Base-by-base conservation (phyloP, 2,888 invertebrate species). In the Orthosia cruda region DNA sequence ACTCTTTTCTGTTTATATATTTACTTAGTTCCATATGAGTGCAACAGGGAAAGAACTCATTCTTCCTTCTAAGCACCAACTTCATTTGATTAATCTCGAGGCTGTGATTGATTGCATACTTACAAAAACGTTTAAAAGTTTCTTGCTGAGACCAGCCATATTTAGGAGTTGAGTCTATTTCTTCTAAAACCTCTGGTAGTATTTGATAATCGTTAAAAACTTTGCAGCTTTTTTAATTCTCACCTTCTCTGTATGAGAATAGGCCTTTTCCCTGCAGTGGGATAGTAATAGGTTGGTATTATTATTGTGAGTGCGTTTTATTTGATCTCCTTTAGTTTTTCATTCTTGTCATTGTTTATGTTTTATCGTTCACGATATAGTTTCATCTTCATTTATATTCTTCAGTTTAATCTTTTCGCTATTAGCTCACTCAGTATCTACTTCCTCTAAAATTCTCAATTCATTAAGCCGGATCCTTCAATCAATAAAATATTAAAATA, bases 401-500 rank as follows among this genome's bases (percentile, higher is more conserved):
- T 49, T 26, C 13, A 11, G 2, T 7, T 40, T 40, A 3, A 7
- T 20, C 0, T 52, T 52, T 57, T 40, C 13, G 0, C 40, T 49
- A 45, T 26, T 1, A 49, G 15, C n/a, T 32, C 3, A n/a, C 9
- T 62, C 23, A 50, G 13, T 15, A 18, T 59, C n/a, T 59, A 81
- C 32, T 74, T 81, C 74, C 74, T 64, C 63, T 0, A 49, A 77
- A 67, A 59, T 32, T 59, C 40, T 70, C 3, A 64, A 83, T 81
- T 78, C 75, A 86, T 83, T 81, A 86, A 73, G 59, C 67, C 65
- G 62, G 54, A 74, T 85, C 74, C 74, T 77, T 79, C 83, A 79
- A 88, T 85, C 78, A 87, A 81, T 86, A 76, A 78, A 75, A 82
- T 69, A 71, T 68, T 81, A 78, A 84, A 66, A 84, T 72, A 79